These are phyloP conservation scores for Dipodomys spectabilis DNA, from an alignment of 2,113 vertebrate genomes.

Conservation along the genomic window DNA sequence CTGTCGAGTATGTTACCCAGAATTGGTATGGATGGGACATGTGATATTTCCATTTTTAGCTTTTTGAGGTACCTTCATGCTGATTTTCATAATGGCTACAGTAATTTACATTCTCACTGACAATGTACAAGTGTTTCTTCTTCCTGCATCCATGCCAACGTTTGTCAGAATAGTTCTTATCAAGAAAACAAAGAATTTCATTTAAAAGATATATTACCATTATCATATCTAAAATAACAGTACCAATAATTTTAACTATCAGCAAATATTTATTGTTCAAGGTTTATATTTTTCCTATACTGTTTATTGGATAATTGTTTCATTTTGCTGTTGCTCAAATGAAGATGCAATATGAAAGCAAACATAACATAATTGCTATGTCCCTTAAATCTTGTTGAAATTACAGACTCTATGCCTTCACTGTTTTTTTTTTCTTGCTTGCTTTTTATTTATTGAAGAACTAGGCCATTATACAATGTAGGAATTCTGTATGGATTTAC, in stretches of 20 bases:
- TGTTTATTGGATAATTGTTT: not conserved
- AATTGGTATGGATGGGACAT: too few relatives aligned
- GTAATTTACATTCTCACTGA: too few relatives aligned
- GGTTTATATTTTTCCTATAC: conserved; percentile 5
- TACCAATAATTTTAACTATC: not conserved
- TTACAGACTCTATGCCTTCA: not conserved
- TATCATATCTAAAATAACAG: conserved; percentile 29
- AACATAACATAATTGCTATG: not conserved
- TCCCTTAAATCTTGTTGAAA: conserved; percentile 25
- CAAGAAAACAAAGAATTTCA: too few relatives aligned
- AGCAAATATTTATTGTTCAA: conserved; percentile 6
- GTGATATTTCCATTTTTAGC: too few relatives aligned
- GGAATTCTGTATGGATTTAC: conserved; percentile 18
- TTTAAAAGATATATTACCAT: not conserved
- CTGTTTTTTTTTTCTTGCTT: not conserved
- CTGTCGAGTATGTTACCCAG: too few relatives aligned
- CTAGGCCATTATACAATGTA: not conserved
- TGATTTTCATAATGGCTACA: too few relatives aligned
- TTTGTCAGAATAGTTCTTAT: too few relatives aligned
- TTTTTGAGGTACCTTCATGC: too few relatives aligned
- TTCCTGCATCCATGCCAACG: too few relatives aligned
- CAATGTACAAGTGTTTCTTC: too few relatives aligned
- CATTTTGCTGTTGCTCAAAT: not conserved
- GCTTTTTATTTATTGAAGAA: conserved; percentile 39
- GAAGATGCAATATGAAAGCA: not conserved